Conservation (phyloP, 2,888 invertebrate genomes). For the Drosophila merina region DNA sequence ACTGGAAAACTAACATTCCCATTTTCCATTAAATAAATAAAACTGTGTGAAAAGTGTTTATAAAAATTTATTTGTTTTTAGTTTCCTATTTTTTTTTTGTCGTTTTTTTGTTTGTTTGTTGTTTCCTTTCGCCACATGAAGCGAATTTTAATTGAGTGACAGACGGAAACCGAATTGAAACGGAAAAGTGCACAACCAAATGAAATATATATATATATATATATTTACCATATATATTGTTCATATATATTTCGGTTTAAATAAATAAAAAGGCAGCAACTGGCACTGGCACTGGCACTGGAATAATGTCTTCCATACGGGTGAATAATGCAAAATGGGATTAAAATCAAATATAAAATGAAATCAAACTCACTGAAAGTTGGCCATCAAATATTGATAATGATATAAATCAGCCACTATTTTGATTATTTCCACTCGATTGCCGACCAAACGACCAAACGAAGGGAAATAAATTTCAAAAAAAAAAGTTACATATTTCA, state of each 20-base stretch:
- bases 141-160: slow-evolving; percentile 53
- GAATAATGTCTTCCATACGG: slow-evolving; percentile 40
- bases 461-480: slow-evolving; percentile 2
- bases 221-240: slow-evolving; percentile 7
- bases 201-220: slow-evolving; percentile 14
- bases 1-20: slow-evolving; percentile 3
- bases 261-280: slow-evolving; percentile 28
- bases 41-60: slow-evolving; percentile 18
- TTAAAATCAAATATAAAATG: slow-evolving; percentile 20
- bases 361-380: slow-evolving; percentile 31
- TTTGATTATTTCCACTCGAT: slow-evolving; percentile 35
- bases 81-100: slow-evolving; percentile 18
- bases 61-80: slow-evolving; percentile 37
- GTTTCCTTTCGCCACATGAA: slow-evolving; percentile 23
- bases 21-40: slow-evolving; percentile 45
- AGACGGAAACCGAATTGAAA: slow-evolving; percentile 30
- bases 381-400: slow-evolving; percentile 42
- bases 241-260: slow-evolving; percentile 6
- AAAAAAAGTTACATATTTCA: background rate
- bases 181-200: slow-evolving; percentile 20
- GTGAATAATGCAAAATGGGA: slow-evolving; percentile 42
- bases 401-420: slow-evolving; percentile 22
- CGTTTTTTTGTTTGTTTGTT: slow-evolving; percentile 27
- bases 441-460: background rate
- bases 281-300: slow-evolving; percentile 19